Conservation (phyloP, 2,113 vertebrate species). For the Elgaria multicarinata region DNA sequence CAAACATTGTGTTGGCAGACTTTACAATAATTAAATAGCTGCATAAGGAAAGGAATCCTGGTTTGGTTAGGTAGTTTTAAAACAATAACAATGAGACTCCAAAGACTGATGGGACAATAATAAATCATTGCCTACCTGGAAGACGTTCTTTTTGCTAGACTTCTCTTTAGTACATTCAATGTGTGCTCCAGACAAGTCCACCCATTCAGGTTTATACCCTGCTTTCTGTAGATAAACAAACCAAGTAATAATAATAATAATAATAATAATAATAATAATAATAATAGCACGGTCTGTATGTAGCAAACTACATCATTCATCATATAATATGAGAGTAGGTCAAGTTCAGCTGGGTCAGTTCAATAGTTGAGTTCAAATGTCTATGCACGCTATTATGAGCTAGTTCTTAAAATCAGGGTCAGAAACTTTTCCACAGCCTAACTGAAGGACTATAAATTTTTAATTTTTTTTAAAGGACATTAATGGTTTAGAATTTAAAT, state of each 20-base stretch:
- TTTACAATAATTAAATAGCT: constrained; percentile 42
- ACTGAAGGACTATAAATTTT: too few relatives aligned
- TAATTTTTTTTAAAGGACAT: too few relatives aligned
- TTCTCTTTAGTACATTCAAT: constrained; percentile 89
- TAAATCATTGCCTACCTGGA: constrained; percentile 82
- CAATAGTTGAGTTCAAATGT: neutral
- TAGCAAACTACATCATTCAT: constrained; percentile 29
- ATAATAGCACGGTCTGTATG: neutral
- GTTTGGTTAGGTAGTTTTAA: neutral
- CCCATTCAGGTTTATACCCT: constrained; percentile 80
- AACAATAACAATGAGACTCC: constrained; percentile 9
- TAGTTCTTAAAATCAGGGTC: neutral
- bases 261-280: too few relatives aligned
- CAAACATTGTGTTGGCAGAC: constrained; percentile 24
- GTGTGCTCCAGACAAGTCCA: constrained; percentile 84
- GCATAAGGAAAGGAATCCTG: constrained; percentile 46
- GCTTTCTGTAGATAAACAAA: constrained; percentile 78
- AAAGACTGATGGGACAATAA: constrained; percentile 25
- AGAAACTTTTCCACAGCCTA: neutral
- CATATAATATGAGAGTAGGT: constrained; percentile 44
- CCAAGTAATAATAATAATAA: constrained; percentile 16
- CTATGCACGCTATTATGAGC: too few relatives aligned
- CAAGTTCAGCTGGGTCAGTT: constrained; percentile 19
- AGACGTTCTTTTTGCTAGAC: constrained; percentile 88
- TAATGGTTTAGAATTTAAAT: neutral